phyloP scores from a whole-genome alignment of 2,797 vertebrate genomes.

The Sebastes minor region DNA sequence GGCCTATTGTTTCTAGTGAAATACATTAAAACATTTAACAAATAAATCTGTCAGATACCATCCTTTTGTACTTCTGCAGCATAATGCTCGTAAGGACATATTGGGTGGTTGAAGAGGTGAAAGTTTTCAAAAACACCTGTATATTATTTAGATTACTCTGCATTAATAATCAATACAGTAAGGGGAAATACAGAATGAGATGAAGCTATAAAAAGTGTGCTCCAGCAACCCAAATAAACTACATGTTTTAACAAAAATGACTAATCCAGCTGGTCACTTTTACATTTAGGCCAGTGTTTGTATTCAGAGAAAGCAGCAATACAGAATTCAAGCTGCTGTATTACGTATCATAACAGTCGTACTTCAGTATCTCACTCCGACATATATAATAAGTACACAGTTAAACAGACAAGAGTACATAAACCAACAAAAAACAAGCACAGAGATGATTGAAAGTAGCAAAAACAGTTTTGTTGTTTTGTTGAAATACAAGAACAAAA shows the following conservation, averaged over 20 bases:
- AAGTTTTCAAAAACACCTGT: background rate
- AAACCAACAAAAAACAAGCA: conserved; percentile 23
- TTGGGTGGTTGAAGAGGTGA: background rate
- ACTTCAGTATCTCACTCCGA: background rate
- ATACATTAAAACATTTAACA: background rate
- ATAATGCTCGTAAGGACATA: background rate
- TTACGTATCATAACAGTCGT: background rate
- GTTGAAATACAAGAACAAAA: conserved; percentile 61
- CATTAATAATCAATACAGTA: background rate
- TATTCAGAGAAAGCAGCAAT: background rate
- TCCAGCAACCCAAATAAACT: background rate
- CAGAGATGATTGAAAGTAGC: conserved; percentile 47
- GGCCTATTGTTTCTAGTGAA: background rate
- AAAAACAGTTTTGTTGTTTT: conserved; percentile 63
- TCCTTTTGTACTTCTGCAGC: background rate
- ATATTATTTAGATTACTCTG: background rate
- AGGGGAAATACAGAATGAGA: background rate
- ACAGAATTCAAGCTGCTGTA: background rate
- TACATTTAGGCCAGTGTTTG: background rate
- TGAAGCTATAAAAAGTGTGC: background rate
- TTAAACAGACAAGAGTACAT: conserved; percentile 2
- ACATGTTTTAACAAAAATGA: background rate
- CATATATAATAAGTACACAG: background rate
- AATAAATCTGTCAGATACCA: background rate
- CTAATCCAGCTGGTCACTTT: background rate